These are phyloP conservation scores for Hypsopygia costalis DNA, from an alignment of 2,888 invertebrate species.

Conservation along the genomic window DNA sequence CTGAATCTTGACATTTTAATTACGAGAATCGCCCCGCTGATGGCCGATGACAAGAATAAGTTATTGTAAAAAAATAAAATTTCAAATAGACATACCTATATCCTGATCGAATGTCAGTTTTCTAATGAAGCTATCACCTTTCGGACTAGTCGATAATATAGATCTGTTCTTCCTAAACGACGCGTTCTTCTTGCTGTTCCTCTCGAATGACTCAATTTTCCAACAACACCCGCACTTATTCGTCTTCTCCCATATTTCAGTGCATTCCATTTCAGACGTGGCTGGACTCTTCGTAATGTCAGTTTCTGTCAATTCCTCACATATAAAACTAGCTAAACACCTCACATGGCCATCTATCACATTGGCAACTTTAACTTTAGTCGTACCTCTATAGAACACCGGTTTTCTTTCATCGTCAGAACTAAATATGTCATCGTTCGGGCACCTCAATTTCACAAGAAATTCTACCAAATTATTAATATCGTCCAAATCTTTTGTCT, in stretches of 20 bases:
- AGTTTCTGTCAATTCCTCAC: conserved; percentile 56
- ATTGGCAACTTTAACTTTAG: conserved; percentile 46
- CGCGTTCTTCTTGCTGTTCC: conserved; percentile 73
- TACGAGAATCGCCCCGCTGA: too few species aligned
- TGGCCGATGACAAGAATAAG: too few species aligned
- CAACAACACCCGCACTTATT: conserved; percentile 83
- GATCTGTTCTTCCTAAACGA: conserved; percentile 78
- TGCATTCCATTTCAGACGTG: conserved; percentile 79
- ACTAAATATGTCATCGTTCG: conserved; percentile 77
- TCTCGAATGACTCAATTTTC: conserved; percentile 74
- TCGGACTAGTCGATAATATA: conserved; percentile 66
- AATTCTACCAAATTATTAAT: conserved; percentile 58
- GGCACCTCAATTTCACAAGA: conserved; percentile 58
- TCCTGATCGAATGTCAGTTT: conserved; percentile 72
- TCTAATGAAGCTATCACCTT: conserved; percentile 55
- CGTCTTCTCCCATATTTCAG: conserved; percentile 79
- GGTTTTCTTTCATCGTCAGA: conserved; percentile 77
- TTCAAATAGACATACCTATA: conserved; percentile 56
- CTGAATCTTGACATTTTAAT: too few species aligned
- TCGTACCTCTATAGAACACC: conserved; percentile 41
- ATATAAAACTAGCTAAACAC: conserved; percentile 66
- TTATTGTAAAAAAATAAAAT: too few species aligned
- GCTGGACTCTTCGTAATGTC: conserved; percentile 65
- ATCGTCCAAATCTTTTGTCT: conserved; percentile 61
- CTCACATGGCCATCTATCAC: conserved; percentile 61